These are phyloP conservation scores for Stenoptilia bipunctidactyla DNA, from an alignment of 2,888 invertebrate species.

Conservation along the genomic window DNA sequence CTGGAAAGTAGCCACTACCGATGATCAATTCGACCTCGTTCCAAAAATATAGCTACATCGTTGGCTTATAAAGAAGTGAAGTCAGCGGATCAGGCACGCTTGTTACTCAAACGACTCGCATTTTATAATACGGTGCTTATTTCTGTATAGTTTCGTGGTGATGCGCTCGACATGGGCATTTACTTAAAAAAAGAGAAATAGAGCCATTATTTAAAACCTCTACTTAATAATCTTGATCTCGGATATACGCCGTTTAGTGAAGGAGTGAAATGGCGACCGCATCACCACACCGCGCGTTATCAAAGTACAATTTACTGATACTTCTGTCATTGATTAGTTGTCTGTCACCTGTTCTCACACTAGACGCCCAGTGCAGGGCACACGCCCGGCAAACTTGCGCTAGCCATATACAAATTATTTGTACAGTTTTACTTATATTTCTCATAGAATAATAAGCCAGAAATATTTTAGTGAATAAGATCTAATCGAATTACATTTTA, in stretches of 20 bases:
- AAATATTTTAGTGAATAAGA: conserved; percentile 67
- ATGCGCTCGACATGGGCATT: not conserved
- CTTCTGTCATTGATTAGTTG: conserved; percentile 35
- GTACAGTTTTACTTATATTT: conserved; percentile 67
- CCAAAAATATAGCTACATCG: not conserved
- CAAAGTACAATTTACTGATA: conserved; percentile 46
- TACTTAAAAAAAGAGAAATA: no score
- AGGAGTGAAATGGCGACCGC: conserved; percentile 5
- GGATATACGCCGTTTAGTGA: no score
- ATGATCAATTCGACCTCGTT: conserved; percentile 7
- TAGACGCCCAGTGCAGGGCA: not conserved
- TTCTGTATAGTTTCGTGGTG: conserved; percentile 10
- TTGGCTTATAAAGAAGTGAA: not conserved
- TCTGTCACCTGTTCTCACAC: conserved; percentile 19
- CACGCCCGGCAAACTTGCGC: not conserved
- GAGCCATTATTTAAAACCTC: no score
- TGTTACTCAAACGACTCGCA: conserved; percentile 44
- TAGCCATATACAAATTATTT: conserved; percentile 28
- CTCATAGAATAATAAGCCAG: conserved; percentile 63
- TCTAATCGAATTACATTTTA: conserved; percentile 70
- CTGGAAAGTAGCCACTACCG: not conserved
- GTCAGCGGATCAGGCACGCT: not conserved
- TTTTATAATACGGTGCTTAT: conserved; percentile 46
- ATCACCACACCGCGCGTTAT: conserved; percentile 27
- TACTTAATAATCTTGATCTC: no score